Evolutionary conservation across 2,797 vertebrate genomes (phyloP).

Genomic region (Pteronotus mesoamericanus): DNA sequence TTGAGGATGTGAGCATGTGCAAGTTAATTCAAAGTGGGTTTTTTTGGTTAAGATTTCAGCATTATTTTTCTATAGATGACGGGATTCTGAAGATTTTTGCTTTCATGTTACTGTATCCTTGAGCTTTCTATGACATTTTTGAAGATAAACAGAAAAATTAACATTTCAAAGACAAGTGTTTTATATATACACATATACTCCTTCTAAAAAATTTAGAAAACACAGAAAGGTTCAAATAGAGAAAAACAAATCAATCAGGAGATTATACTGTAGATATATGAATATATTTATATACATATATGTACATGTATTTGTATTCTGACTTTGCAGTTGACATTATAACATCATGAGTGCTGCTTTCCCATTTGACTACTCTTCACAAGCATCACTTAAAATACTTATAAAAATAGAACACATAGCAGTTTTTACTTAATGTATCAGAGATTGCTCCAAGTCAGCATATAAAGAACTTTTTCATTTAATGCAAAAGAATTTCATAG

Average conservation of each 20-base stretch:
- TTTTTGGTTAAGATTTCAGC: background rate
- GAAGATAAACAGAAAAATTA: background rate
- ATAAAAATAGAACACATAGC: background rate
- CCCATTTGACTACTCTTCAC: background rate
- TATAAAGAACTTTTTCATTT: background rate
- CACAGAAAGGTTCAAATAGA: background rate
- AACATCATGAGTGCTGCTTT: background rate
- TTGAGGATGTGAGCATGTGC: background rate
- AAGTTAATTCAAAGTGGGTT: background rate
- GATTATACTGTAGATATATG: background rate
- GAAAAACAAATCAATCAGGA: background rate
- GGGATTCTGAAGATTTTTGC: background rate
- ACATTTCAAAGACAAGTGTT: background rate
- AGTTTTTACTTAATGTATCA: background rate
- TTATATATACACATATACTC: background rate
- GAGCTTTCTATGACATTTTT: constrained; percentile 9
- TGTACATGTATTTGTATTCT: background rate
- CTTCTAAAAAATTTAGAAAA: background rate
- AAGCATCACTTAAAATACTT: background rate
- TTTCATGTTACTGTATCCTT: constrained; percentile 28
- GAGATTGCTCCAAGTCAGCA: background rate
- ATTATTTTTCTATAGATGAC: background rate
- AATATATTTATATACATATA: background rate
- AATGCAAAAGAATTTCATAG: background rate
- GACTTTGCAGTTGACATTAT: background rate